Evolutionary conservation across 1,140 invertebrate genomes (phyloP), one percentile per base, ranked within the genome.

Genomic region (Saccostrea echinata): DNA sequence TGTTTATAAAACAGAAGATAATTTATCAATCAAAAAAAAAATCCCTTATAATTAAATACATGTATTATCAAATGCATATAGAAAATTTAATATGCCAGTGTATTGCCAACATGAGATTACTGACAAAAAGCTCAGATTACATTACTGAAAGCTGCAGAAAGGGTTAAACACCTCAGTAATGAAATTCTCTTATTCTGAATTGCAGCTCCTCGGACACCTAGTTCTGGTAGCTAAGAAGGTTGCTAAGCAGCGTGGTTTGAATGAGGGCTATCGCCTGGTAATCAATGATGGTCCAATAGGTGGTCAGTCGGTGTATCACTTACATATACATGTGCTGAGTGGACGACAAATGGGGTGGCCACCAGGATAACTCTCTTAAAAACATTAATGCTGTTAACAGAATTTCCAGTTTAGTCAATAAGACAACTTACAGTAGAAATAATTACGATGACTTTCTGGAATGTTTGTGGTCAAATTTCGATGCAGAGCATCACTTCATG

Each of bases 341-440:
- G 98, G 98, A 27, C 96, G 98, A 71, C 99, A 99, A 96, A 95
- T 99, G 96, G 94, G 96, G 81, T 99, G 98, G 98, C 98, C 98
- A 55, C 98, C 98, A 84, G 98, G 98, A 84, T 99, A 98, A 90
- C 18, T 21, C 18, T 21, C 55, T 16, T 61, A 16, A 21, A n/a
- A 6, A 61, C 3, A 2, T 6, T 21, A 18, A 21, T 2, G 6
- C 4, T 61, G 18, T n/a, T 57, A 61, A n/a, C 6, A 61, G 13
- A 8, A 8, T 21, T n/a, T 61, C 1, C 55, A 21, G 18, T 61
- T 21, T 6, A 21, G 21, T 21, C n/a, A n/a, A 61, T 61, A 61
- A 43, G 55, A 61, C 55, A 55, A 61, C 55, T 61, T n/a, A 61
- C 21, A 21, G n/a, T n/a, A 18, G 43, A 9, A 43, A 43, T 43